These are phyloP conservation scores for Eudemis profundana DNA, from an alignment of 2,888 invertebrate species.

Conservation along the genomic window DNA sequence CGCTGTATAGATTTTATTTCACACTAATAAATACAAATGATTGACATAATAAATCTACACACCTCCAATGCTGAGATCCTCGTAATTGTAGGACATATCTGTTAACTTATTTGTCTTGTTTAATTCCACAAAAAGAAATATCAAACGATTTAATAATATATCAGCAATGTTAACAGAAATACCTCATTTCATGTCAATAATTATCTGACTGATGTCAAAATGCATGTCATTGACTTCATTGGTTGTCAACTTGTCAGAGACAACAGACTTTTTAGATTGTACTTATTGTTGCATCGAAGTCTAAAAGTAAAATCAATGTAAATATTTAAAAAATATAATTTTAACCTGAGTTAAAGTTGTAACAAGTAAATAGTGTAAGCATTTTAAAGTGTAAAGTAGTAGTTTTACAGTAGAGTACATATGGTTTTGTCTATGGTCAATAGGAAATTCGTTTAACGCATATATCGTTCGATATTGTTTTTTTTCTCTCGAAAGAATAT, in stretches of 20 bases:
- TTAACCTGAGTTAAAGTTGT: neutral
- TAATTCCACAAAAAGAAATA: neutral
- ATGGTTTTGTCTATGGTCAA: conserved; percentile 43
- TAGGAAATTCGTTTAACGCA: conserved; percentile 64
- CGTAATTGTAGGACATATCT: conserved; percentile 79
- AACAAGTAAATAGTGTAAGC: neutral
- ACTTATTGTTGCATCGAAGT: no score
- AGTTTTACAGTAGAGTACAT: conserved; percentile 21
- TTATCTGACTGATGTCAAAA: no score
- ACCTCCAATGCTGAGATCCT: conserved; percentile 85
- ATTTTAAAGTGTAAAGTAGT: neutral
- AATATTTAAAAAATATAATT: no score
- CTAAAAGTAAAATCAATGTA: no score
- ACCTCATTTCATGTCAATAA: no score
- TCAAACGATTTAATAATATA: no score
- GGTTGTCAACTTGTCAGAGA: neutral
- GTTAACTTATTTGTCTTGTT: neutral
- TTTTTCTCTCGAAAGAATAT: conserved; percentile 49
- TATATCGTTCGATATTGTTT: conserved; percentile 48
- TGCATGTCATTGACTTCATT: no score
- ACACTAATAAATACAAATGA: no score
- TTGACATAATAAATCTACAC: conserved; percentile 47
- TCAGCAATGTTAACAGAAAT: no score
- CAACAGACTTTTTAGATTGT: no score
- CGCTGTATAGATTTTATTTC: no score